Evolutionary conservation across 2,888 invertebrate species (phyloP).

Genomic region (Elysia crispata): DNA sequence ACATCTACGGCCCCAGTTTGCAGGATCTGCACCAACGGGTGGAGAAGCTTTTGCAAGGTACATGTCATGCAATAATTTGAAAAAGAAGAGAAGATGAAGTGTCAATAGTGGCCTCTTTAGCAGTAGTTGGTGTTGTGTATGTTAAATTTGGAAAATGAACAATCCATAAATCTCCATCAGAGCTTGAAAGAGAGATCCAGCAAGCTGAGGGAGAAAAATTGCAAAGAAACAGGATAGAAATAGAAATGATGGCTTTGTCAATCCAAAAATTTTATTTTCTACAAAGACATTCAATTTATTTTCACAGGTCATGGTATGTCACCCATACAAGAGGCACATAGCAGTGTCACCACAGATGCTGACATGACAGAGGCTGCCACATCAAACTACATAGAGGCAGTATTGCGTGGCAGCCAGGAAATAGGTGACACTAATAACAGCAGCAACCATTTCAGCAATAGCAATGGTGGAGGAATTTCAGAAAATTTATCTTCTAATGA

Average conservation of each 20-base stretch:
- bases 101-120: neutral
- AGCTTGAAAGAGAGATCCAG: no score
- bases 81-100: neutral
- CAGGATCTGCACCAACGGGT: constrained; percentile 91
- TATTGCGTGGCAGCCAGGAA: constrained; percentile 62
- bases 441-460: neutral
- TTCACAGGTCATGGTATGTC: constrained; percentile 61
- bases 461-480: constrained; percentile 1
- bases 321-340: constrained; percentile 66
- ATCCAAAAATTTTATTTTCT: no score
- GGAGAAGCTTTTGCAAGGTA: constrained; percentile 82
- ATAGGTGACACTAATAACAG: constrained; percentile 16
- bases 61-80: no score
- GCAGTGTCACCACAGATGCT: constrained; percentile 79
- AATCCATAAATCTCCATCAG: no score
- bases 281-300: no score
- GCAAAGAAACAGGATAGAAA: no score
- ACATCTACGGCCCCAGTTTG: no score
- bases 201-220: no score
- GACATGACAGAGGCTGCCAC: constrained; percentile 79
- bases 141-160: no score
- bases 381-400: constrained; percentile 84
- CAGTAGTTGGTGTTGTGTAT: no score
- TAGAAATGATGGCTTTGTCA: no score
- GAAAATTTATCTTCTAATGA: neutral